phyloP scores from a whole-genome alignment of 2,113 vertebrate genomes.

The Anarrhichthys ocellatus region DNA sequence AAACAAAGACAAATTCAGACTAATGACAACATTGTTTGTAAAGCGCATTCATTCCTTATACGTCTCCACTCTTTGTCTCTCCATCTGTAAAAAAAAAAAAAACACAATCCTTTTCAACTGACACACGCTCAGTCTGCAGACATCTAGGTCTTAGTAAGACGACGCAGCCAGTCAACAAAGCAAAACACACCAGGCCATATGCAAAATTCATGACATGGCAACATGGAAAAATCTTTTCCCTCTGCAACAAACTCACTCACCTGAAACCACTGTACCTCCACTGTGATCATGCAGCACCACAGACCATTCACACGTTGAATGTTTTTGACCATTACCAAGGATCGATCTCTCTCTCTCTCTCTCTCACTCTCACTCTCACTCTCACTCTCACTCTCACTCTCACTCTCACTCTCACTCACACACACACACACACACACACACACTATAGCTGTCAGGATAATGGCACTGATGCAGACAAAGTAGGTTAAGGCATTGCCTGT shows the following conservation, averaged over 20 bases:
- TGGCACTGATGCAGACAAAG: slow-evolving; percentile 73
- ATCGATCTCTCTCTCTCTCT: too few relatives aligned
- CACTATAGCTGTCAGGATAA: slow-evolving; percentile 69
- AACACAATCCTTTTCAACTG: neutral
- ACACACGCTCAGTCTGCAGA: slow-evolving; percentile 37
- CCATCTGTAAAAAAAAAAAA: neutral
- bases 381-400: too few relatives aligned
- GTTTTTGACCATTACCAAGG: too few relatives aligned
- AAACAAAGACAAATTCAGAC: neutral
- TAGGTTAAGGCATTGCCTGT: slow-evolving; percentile 78
- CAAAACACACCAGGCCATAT: slow-evolving; percentile 60
- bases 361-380: too few relatives aligned
- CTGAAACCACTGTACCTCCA: too few relatives aligned
- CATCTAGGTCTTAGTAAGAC: slow-evolving; percentile 20
- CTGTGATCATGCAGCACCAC: too few relatives aligned
- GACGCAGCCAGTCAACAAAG: slow-evolving; percentile 26
- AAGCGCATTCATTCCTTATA: neutral
- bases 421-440: slow-evolving; percentile 5
- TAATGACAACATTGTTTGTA: neutral
- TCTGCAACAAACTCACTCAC: too few relatives aligned
- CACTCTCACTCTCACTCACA: too few relatives aligned
- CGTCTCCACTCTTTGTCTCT: neutral
- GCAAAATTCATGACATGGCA: slow-evolving; percentile 72
- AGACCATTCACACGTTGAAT: too few relatives aligned
- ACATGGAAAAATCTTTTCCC: slow-evolving; percentile 50